Evolutionary conservation across 2,113 vertebrate genomes (phyloP).

Genomic region (Mugil cephalus): DNA sequence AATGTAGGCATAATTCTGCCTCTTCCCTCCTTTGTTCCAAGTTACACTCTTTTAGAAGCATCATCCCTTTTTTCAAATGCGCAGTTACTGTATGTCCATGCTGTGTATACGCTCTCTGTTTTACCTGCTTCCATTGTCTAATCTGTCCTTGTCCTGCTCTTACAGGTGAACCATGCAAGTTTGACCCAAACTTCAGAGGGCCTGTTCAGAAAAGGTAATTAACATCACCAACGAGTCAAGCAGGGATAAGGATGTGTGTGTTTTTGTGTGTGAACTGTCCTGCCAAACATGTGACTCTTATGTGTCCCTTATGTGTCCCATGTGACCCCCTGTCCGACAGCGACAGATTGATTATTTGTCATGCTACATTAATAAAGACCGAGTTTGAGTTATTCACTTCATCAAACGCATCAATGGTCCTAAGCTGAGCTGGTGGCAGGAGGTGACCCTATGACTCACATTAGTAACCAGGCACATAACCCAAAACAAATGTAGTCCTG

Average conservation of each 20-base stretch:
- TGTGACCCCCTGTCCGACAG: not conserved
- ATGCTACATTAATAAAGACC: conserved; percentile 66
- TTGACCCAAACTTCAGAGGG: conserved; percentile 93
- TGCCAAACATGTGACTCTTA: conserved; percentile 11
- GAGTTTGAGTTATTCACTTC: conserved; percentile 41
- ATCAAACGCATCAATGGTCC: conserved; percentile 67
- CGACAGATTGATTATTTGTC: conserved; percentile 72
- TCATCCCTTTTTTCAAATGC: not conserved
- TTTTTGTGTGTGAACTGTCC: conserved; percentile 14
- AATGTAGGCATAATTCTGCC: not conserved
- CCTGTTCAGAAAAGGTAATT: conserved; percentile 91
- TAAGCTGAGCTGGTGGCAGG: conserved; percentile 71
- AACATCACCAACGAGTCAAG: not conserved
- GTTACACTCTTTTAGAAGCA: no score
- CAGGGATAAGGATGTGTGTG: not conserved
- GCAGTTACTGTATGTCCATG: not conserved
- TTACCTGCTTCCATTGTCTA: not conserved
- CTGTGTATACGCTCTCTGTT: not conserved
- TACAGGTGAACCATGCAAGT: conserved; percentile 91
- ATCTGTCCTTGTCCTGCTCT: conserved; percentile 69
- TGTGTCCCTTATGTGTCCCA: no score
- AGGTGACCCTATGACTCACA: conserved; percentile 68
- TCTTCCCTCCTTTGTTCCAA: no score
- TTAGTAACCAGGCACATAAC: conserved; percentile 50
- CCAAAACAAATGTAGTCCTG: conserved; percentile 38